Percentiles rank a stretch among this genome's conserved stretches.
phyloP scores from a whole-genome alignment of 2,888 invertebrate species.

The Ophion slaviceki region DNA sequence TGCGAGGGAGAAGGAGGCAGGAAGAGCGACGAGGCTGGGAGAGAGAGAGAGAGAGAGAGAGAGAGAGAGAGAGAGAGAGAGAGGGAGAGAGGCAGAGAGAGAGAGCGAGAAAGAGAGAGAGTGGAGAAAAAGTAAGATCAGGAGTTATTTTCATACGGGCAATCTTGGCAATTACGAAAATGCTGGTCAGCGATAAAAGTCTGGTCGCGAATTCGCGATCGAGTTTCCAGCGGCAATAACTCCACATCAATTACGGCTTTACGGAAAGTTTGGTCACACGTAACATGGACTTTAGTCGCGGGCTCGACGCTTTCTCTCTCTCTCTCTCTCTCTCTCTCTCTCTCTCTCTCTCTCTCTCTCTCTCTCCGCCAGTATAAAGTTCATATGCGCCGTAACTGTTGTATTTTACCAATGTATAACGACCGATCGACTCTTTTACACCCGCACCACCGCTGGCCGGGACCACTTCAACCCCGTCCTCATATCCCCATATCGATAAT shows the following conservation, averaged over 20 bases:
- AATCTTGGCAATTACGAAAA: conserved; percentile 60
- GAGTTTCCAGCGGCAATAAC: conserved; percentile 53
- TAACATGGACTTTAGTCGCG: conserved; percentile 45
- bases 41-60: not conserved
- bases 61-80: not conserved
- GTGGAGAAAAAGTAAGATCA: not conserved
- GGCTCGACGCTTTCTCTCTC: conserved; percentile 18
- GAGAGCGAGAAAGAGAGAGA: not conserved
- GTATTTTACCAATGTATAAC: conserved; percentile 24
- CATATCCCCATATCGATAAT: conserved; percentile 19
- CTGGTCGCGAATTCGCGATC: conserved; percentile 49
- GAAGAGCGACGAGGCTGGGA: too few relatives aligned
- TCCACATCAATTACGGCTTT: conserved; percentile 56
- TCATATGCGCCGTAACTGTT: conserved; percentile 13
- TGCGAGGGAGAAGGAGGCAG: not conserved
- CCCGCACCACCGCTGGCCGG: too few relatives aligned
- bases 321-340: not conserved
- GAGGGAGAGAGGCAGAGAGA: not conserved
- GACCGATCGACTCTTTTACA: conserved; percentile 17
- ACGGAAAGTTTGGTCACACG: conserved; percentile 48
- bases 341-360: not conserved
- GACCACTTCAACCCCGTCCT: too few relatives aligned
- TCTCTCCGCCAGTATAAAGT: conserved; percentile 3
- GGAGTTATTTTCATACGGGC: conserved; percentile 51
- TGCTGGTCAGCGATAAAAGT: conserved; percentile 51